These are phyloP conservation scores for Unio delphinus DNA, from an alignment of 2,888 invertebrate species.

Conservation along the genomic window DNA sequence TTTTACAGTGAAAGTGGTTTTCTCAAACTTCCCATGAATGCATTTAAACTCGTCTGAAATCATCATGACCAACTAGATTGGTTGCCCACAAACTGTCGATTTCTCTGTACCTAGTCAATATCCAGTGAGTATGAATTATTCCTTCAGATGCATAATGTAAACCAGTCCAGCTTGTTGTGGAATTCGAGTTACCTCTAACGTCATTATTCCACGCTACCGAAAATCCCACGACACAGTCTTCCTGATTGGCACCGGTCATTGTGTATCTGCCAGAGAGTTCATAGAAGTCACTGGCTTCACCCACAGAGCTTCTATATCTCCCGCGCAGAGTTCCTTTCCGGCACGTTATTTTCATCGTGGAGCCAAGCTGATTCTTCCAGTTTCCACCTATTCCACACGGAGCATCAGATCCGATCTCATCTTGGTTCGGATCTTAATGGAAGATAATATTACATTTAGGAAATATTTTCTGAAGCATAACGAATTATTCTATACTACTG, in stretches of 20 bases:
- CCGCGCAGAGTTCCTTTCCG: constrained; percentile 7
- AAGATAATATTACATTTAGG: too few relatives aligned
- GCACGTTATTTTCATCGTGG: constrained; percentile 5
- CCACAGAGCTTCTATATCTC: constrained; percentile 10
- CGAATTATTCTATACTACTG: too few relatives aligned
- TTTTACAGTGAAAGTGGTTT: too few relatives aligned
- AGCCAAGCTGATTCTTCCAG: constrained; percentile 14
- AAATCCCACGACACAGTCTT: constrained; percentile 7
- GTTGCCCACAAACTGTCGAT: constrained; percentile 1
- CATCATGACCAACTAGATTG: not conserved
- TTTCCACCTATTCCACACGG: constrained; percentile 4
- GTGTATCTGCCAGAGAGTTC: constrained; percentile 11
- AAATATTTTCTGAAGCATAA: too few relatives aligned
- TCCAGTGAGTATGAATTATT: constrained; percentile 8
- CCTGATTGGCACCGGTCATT: not conserved
- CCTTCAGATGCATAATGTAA: constrained; percentile 2
- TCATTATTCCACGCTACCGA: constrained; percentile 13
- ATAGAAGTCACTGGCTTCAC: constrained; percentile 8
- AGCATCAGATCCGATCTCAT: too few relatives aligned
- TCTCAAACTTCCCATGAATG: too few relatives aligned
- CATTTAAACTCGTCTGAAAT: not conserved
- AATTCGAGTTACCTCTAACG: constrained; percentile 8
- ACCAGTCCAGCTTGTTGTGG: constrained; percentile 10
- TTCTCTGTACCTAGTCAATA: constrained; percentile 3
- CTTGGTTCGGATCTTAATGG: too few relatives aligned